Evolutionary conservation across 2,888 invertebrate genomes (phyloP), one percentile per base, ranked within the genome.

Genomic region (Melanotus villosus): DNA sequence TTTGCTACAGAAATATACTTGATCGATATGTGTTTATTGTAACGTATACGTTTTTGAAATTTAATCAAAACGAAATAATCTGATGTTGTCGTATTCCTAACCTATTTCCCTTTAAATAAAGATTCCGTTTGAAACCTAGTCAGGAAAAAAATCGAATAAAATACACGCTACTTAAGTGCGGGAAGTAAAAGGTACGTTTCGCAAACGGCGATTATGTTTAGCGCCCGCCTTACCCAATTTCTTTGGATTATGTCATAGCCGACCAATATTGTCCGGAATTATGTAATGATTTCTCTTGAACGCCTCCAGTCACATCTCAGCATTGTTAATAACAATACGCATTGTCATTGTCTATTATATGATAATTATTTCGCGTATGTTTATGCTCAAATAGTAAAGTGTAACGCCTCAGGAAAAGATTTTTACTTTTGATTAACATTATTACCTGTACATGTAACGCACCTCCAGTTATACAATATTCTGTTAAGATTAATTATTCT

Each of bases 121-220:
- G 6, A 60, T 1, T 26, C 6, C 16, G 32, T 60, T 36, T 19
- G 19, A 50, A 60, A 60, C 45, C 26, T 10, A 38, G 19, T 9
- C 52, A 47, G 47, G 52, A 58, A 65, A 54, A n/a, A 56, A 65
- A 57, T 47, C 65, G 32, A 47, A 65, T 43, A 41, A 45, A 66
- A 52, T 26, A n/a, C 14, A 65, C 45, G 56, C 34, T 41, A 52
- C 30, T 47, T 43, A 54, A 43, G 19, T 67, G 59, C 71, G 71
- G 67, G 67, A 71, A 71, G 71, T 71, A 71, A 71, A 71, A 71
- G 71, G 71, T 64, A 19, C 36, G 62, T 71, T 71, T 71, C 71
- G 71, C 60, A 71, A 71, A 67, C 57, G 59, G 58, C 47, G 57
- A 67, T 70, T 70, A 70, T 62, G 62, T 52, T 58, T 70, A 57